These are phyloP conservation scores for Crotalus viridis DNA, from an alignment of 2,113 vertebrate genomes.

Conservation along the genomic window DNA sequence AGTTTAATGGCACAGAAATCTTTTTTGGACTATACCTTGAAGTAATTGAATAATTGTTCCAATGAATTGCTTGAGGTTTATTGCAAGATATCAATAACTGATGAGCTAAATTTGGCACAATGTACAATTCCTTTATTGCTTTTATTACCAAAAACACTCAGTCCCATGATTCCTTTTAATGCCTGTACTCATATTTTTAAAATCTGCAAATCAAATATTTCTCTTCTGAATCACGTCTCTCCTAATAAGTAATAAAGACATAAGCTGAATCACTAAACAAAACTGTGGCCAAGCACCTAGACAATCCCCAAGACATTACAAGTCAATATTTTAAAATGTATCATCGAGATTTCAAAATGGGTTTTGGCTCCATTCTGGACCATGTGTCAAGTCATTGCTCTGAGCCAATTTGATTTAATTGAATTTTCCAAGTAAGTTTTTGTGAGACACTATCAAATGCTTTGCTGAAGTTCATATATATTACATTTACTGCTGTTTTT, in stretches of 20 bases:
- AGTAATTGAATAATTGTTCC: background rate
- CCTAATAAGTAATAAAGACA: background rate
- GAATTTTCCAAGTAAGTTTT: constrained; percentile 51
- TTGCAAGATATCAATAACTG: background rate
- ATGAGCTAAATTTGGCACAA: no score
- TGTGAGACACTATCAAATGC: constrained; percentile 56
- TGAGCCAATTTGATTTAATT: constrained; percentile 58
- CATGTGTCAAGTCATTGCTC: constrained; percentile 58
- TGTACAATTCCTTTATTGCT: background rate
- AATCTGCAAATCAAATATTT: background rate
- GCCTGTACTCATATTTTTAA: background rate
- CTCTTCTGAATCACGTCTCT: background rate
- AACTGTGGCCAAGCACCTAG: constrained; percentile 7
- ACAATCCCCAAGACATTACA: background rate
- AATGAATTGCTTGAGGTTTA: background rate
- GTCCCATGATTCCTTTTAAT: background rate
- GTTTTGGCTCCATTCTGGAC: constrained; percentile 57
- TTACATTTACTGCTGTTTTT: constrained; percentile 49
- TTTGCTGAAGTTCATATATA: constrained; percentile 54
- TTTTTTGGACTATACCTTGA: background rate
- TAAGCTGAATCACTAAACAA: constrained; percentile 13
- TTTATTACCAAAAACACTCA: background rate
- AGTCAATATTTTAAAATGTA: constrained; percentile 43
- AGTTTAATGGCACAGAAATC: background rate
- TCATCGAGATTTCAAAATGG: constrained; percentile 43